Base-by-base conservation (phyloP, 1,140 invertebrate species). In the Ylistrum balloti region DNA sequence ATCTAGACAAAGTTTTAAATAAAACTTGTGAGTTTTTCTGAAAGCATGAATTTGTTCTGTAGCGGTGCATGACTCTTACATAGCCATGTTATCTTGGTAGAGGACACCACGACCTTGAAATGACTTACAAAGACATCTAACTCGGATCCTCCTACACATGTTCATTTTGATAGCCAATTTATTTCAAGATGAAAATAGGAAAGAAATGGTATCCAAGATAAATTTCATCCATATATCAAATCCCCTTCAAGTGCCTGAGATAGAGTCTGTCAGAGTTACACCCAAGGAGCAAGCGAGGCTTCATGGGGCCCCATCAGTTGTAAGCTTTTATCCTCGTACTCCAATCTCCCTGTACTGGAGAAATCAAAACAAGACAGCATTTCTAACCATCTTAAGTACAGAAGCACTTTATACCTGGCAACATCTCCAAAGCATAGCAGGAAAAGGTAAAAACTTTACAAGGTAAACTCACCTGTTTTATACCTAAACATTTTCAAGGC, bases 141-240 rank as follows among this genome's bases (percentile, higher is more conserved):
- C 56, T 74, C 56, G 5, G 45, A 74, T 17, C 56, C 56, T 74
- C 56, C 56, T 74, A 74, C 56, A 74, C 56, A 74, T 74, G 22
- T 74, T 74, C 11, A 74, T 1, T 74, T n/a, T 74, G 56, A 28
- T n/a, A 28, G 56, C 56, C 56, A 74, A 74, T 74, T 28, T 74
- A 74, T 74, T 74, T 74, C 9, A 74, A 74, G 56, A 74, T 74
- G 56, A n/a, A 74, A 74, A 74, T 28, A n/a, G 56, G 11, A 74
- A 74, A 74, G 28, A 74, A 74, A 56, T 17, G 1, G 56, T 74
- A 74, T 22, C 22, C 56, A 74, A 74, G 56, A 74, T 74, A 74
- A 74, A 74, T 74, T 74, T 74, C 56, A n/a, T n/a, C 56, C n/a
- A 28, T 74, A 74, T 74, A 74, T 74, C 56, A 74, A 74, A 74